Percentiles rank a stretch among this genome's conserved stretches.
phyloP scores from a whole-genome alignment of 2,797 vertebrate species.

The Scleropages formosus region DNA sequence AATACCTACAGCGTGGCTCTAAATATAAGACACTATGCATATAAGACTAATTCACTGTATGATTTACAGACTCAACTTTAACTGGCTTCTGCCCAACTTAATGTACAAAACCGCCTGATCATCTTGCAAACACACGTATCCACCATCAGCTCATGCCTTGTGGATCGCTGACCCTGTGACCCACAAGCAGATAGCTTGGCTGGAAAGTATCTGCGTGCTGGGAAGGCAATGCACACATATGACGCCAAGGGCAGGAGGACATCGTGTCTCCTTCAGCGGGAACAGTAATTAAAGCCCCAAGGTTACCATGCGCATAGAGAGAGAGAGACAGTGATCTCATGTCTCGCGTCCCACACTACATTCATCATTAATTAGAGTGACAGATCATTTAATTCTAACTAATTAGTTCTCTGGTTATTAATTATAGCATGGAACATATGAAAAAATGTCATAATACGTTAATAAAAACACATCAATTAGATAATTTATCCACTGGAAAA shows the following conservation, averaged over 20 bases:
- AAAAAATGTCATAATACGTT: slow-evolving; percentile 16
- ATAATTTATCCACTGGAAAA: slow-evolving; percentile 1
- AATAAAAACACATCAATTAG: slow-evolving; percentile 17
- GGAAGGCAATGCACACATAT: not conserved
- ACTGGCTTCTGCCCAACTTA: too few relatives aligned
- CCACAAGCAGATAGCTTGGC: not conserved
- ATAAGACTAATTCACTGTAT: not conserved
- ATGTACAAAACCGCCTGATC: too few relatives aligned
- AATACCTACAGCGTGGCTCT: not conserved
- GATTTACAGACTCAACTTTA: too few relatives aligned
- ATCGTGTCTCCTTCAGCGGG: not conserved
- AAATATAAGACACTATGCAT: not conserved
- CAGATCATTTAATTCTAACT: slow-evolving; percentile 32
- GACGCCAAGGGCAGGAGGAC: not conserved
- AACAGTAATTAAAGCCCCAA: slow-evolving; percentile 19
- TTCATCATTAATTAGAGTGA: slow-evolving; percentile 32
- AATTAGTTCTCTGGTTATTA: slow-evolving; percentile 31
- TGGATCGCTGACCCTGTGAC: not conserved
- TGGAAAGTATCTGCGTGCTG: not conserved
- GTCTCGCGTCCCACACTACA: slow-evolving; percentile 9
- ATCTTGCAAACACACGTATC: too few relatives aligned
- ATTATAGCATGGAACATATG: slow-evolving; percentile 19
- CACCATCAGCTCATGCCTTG: not conserved
- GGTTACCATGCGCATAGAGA: slow-evolving; percentile 15
- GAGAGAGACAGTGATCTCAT: not conserved